phyloP scores from a whole-genome alignment of 2,113 vertebrate species.

The Girardinichthys multiradiatus region DNA sequence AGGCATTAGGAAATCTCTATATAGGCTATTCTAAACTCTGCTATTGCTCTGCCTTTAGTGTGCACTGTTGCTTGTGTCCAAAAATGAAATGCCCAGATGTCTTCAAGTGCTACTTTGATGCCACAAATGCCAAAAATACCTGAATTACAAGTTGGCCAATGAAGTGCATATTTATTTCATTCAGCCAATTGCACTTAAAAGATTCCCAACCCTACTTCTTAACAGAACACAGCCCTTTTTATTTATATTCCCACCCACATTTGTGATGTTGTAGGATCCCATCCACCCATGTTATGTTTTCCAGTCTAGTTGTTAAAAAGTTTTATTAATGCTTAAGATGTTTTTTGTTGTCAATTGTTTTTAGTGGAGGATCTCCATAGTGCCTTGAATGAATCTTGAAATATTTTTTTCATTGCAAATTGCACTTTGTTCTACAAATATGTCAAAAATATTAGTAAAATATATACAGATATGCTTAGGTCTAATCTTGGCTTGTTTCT shows the following conservation, averaged over 20 bases:
- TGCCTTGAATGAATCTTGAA: background rate
- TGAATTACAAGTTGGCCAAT: background rate
- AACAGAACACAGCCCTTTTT: background rate
- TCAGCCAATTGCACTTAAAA: background rate
- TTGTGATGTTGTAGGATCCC: background rate
- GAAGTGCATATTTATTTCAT: background rate
- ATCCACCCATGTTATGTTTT: background rate
- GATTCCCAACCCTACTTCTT: background rate
- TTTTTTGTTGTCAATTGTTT: background rate
- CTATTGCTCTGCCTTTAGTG: background rate
- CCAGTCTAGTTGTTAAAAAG: background rate
- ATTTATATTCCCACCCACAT: background rate
- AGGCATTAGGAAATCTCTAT: too few relatives aligned
- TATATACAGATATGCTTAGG: background rate
- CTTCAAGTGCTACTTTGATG: too few relatives aligned
- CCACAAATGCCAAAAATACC: background rate
- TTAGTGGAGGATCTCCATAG: background rate
- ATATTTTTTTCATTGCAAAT: slow-evolving; percentile 10
- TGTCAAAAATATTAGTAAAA: background rate
- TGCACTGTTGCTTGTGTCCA: background rate
- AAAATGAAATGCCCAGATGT: background rate
- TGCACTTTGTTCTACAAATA: background rate
- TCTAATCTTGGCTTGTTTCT: slow-evolving; percentile 18
- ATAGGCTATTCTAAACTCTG: background rate
- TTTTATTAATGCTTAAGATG: background rate